Percentiles rank a stretch among this genome's conserved stretches.
These are phyloP conservation scores for Volucella inflata DNA, from an alignment of 2,888 invertebrate species.

Conservation along the genomic window DNA sequence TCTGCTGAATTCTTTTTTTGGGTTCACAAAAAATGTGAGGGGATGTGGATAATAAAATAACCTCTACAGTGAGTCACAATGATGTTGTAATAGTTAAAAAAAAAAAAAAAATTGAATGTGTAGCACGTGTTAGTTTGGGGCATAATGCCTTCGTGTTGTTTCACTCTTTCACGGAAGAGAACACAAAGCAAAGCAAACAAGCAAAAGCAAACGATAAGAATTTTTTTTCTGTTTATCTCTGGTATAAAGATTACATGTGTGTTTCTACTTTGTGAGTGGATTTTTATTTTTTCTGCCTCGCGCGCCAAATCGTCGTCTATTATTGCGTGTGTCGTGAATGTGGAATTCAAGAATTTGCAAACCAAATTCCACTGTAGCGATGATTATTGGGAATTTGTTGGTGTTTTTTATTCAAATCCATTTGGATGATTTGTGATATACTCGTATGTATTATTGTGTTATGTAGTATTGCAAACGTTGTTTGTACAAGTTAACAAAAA, in stretches of 20 bases:
- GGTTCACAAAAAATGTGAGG: background rate
- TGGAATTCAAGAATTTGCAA: no score
- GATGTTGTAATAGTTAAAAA: background rate
- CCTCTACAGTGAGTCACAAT: slow-evolving; percentile 32
- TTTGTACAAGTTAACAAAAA: no score
- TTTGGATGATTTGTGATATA: no score
- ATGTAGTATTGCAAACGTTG: no score
- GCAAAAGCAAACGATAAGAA: slow-evolving; percentile 22
- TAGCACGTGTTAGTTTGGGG: slow-evolving; percentile 26
- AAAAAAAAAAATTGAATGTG: background rate
- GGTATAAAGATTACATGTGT: background rate
- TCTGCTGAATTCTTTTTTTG: background rate
- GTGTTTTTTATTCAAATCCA: no score
- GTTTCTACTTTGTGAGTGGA: background rate
- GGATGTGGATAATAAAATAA: background rate
- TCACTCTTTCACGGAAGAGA: slow-evolving; percentile 45
- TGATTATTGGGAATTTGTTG: no score
- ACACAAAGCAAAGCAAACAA: slow-evolving; percentile 2
- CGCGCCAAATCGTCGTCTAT: background rate
- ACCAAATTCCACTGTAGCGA: no score
- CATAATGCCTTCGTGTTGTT: slow-evolving; percentile 14
- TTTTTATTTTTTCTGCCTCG: background rate
- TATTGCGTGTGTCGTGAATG: no score
- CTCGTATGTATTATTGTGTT: no score
- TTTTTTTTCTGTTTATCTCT: background rate